Evolutionary conservation across 2,888 invertebrate species (phyloP).

Genomic region (Sialis fuliginosa): DNA sequence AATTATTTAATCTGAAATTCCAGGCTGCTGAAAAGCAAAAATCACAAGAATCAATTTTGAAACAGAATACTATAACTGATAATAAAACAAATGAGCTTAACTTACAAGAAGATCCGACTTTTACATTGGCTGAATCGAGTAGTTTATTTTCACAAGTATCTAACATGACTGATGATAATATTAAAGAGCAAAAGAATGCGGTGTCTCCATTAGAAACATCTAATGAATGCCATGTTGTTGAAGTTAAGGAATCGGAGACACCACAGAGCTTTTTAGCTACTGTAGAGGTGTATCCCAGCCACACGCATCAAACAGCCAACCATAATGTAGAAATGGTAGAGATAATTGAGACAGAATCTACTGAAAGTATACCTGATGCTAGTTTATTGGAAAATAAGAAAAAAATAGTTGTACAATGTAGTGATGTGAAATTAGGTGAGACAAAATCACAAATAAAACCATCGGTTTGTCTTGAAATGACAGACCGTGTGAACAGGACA

Average conservation of each 20-base stretch:
- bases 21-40: neutral
- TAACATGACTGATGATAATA: slow-evolving; percentile 15
- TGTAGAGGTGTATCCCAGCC: slow-evolving; percentile 15
- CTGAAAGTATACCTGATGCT: slow-evolving; percentile 5
- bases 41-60: neutral
- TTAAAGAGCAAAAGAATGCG: slow-evolving; percentile 7
- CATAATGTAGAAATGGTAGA: slow-evolving; percentile 31
- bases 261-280: slow-evolving; percentile 41
- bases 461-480: slow-evolving; percentile 11
- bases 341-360: slow-evolving; percentile 24
- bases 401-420: slow-evolving; percentile 7
- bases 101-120: slow-evolving; percentile 21
- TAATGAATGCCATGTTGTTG: slow-evolving; percentile 40
- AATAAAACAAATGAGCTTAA: neutral
- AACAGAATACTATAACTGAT: too few relatives aligned
- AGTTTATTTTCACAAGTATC: slow-evolving; percentile 51
- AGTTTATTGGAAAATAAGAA: slow-evolving; percentile 5
- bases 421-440: neutral
- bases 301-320: neutral
- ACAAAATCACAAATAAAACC: neutral
- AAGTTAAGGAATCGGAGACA: slow-evolving; percentile 50
- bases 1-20: neutral
- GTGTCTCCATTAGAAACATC: slow-evolving; percentile 7
- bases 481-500: slow-evolving; percentile 14
- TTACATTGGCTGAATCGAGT: slow-evolving; percentile 47